These are phyloP conservation scores for Chrysolophus pictus DNA, from an alignment of 2,797 vertebrate genomes.

Conservation along the genomic window DNA sequence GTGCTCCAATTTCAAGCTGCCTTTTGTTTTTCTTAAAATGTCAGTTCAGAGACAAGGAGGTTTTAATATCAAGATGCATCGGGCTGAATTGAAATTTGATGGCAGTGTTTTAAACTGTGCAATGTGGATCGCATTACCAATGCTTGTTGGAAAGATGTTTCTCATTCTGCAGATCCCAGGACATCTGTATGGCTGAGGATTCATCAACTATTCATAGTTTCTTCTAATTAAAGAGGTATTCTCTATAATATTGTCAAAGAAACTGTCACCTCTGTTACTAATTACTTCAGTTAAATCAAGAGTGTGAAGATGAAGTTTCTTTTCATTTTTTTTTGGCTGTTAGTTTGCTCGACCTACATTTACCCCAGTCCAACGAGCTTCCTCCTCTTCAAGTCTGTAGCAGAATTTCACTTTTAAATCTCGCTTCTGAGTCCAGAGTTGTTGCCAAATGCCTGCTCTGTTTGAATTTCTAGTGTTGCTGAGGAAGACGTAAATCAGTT, in stretches of 20 bases:
- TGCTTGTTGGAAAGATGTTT: conserved; percentile 35
- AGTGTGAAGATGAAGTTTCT: not conserved
- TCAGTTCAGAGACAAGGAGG: not conserved
- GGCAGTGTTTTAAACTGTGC: not conserved
- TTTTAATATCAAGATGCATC: conserved; percentile 2
- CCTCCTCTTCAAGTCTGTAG: not conserved
- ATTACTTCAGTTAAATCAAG: not conserved
- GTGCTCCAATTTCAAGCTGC: conserved; percentile 12
- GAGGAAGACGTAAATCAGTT: not conserved
- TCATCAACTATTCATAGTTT: conserved; percentile 17
- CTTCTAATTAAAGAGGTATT: conserved; percentile 40
- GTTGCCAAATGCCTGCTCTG: not conserved
- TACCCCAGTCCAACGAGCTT: not conserved
- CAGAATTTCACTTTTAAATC: not conserved
- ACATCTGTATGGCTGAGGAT: conserved; percentile 7
- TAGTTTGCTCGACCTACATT: not conserved
- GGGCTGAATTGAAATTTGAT: not conserved
- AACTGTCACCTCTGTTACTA: conserved; percentile 5
- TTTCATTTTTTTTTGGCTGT: not conserved
- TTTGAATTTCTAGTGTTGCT: conserved; percentile 9
- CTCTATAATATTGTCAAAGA: not conserved
- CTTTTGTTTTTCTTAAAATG: conserved; percentile 11
- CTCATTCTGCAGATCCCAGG: conserved; percentile 22
- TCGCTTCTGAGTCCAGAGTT: not conserved
- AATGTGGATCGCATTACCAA: conserved; percentile 33